A percentile compares a stretch with the other conserved stretches of the same genome.
These are phyloP conservation scores for Tachina lurida DNA, from an alignment of 2,888 invertebrate species.

Conservation along the genomic window DNA sequence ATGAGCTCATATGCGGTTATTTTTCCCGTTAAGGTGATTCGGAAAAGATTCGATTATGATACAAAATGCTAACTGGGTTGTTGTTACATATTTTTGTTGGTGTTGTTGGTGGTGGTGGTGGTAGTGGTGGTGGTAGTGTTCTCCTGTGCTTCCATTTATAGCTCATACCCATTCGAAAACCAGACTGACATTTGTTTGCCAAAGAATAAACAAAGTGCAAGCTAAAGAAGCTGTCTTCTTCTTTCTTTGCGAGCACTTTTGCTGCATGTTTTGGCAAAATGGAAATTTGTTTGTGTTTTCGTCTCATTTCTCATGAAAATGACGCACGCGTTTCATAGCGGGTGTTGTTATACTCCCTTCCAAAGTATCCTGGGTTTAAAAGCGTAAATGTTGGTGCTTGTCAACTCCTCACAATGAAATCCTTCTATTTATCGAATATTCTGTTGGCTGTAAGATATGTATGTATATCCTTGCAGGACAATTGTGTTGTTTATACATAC, in stretches of 20 bases:
- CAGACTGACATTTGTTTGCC: constrained; percentile 29
- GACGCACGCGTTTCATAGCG: constrained; percentile 76
- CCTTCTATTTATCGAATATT: constrained; percentile 14
- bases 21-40: too few relatives aligned
- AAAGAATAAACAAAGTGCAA: neutral
- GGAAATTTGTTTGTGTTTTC: constrained; percentile 34
- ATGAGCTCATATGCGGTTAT: too few relatives aligned
- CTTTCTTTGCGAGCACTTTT: constrained; percentile 58
- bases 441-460: constrained; percentile 19
- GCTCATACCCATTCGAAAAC: constrained; percentile 54
- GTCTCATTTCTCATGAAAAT: constrained; percentile 59
- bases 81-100: constrained; percentile 14
- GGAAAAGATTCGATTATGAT: too few relatives aligned
- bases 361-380: constrained; percentile 28
- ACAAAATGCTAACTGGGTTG: too few relatives aligned
- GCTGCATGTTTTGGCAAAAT: constrained; percentile 38
- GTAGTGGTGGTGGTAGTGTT: neutral
- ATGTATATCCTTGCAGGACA: constrained; percentile 61
- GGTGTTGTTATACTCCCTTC: constrained; percentile 68
- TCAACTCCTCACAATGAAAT: constrained; percentile 44
- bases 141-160: constrained; percentile 36
- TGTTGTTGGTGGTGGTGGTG: constrained; percentile 17
- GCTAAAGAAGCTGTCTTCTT: constrained; percentile 61
- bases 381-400: neutral
- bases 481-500: too few relatives aligned